Evolutionary conservation across 2,888 invertebrate genomes (phyloP).

Genomic region (Leptura quadrifasciata): DNA sequence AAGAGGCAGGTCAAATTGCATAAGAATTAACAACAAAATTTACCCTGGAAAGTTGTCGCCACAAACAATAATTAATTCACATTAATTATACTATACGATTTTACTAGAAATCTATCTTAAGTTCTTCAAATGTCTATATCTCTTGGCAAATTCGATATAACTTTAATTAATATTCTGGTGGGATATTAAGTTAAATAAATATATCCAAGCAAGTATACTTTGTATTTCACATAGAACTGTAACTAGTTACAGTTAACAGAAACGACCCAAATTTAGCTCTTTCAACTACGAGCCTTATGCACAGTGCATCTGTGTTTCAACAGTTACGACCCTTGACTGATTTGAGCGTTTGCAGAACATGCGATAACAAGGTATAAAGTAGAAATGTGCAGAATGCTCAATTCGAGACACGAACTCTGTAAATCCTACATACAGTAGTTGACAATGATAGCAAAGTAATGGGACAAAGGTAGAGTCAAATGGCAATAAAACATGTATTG

Average conservation of each 20-base stretch:
- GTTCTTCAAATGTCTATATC: too few relatives aligned
- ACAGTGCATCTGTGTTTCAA: neutral
- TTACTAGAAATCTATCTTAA: too few relatives aligned
- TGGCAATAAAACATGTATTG: conserved; percentile 16
- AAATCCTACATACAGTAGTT: conserved; percentile 4
- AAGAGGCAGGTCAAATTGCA: too few relatives aligned
- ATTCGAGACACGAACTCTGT: conserved; percentile 18
- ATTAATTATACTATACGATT: too few relatives aligned
- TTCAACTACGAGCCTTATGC: neutral
- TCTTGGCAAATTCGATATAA: too few relatives aligned
- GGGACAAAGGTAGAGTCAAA: conserved; percentile 13
- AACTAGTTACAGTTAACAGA: neutral
- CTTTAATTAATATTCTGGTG: too few relatives aligned
- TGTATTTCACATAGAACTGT: too few relatives aligned
- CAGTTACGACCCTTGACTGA: neutral
- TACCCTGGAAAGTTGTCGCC: too few relatives aligned
- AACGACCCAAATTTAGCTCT: neutral
- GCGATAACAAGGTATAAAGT: conserved; percentile 11
- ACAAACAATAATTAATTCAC: too few relatives aligned
- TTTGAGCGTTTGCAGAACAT: neutral
- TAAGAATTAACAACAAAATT: too few relatives aligned
- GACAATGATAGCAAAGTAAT: conserved; percentile 5
- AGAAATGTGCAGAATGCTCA: conserved; percentile 3
- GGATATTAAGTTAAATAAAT: too few relatives aligned
- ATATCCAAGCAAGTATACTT: too few relatives aligned